phyloP scores from a whole-genome alignment of 2,113 vertebrate genomes.

The Dasypus novemcinctus region DNA sequence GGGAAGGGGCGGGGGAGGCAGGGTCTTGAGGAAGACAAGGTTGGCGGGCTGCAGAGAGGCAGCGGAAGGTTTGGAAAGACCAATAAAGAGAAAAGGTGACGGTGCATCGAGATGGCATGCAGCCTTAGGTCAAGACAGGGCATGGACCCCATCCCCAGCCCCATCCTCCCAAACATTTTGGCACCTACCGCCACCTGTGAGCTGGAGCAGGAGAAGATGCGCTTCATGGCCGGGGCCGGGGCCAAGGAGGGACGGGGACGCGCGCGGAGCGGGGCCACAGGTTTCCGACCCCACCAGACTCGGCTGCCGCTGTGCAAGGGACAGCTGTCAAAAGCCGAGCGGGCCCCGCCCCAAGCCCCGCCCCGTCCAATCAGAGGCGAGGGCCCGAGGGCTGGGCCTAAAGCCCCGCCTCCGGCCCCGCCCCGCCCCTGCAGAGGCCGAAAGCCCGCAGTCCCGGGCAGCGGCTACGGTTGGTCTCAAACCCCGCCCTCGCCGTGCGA shows the following conservation, averaged over 20 bases:
- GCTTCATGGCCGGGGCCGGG: constrained; percentile 78
- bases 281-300: constrained; percentile 22
- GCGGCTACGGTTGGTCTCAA: background rate
- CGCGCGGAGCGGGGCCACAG: constrained; percentile 42
- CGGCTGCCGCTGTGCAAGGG: background rate
- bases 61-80: background rate
- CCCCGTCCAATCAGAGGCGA: background rate
- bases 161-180: background rate
- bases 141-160: background rate
- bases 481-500: no score
- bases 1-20: background rate
- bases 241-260: constrained; percentile 57
- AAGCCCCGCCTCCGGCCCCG: constrained; percentile 37
- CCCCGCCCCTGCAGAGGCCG: background rate
- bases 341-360: constrained; percentile 32
- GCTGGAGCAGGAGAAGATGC: constrained; percentile 86
- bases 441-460: background rate
- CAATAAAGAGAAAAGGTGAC: background rate
- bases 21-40: background rate
- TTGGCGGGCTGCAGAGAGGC: background rate
- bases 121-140: background rate
- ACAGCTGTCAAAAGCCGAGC: constrained; percentile 65
- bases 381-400: background rate
- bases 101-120: background rate
- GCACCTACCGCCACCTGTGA: constrained; percentile 83